Conservation (phyloP, 2,888 invertebrate species). For the Chorisops tibialis region DNA sequence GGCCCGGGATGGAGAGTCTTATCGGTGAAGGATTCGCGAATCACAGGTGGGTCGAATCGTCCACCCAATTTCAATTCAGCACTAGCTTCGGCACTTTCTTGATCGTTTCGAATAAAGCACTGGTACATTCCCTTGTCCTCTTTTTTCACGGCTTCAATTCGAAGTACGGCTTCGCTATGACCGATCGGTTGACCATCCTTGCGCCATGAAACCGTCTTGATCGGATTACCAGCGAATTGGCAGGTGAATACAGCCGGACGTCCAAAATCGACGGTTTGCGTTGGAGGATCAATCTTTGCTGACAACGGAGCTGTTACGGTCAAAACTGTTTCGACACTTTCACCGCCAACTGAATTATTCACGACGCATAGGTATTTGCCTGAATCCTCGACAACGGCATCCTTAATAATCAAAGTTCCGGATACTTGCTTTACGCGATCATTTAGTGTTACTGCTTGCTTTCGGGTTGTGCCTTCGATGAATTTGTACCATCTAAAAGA, state of each 20-base stretch:
- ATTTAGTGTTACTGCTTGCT: conserved; percentile 84
- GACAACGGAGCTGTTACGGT: conserved; percentile 89
- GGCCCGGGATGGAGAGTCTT: conserved; percentile 89
- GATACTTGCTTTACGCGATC: conserved; percentile 90
- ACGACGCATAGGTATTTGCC: conserved; percentile 93
- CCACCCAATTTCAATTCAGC: conserved; percentile 92
- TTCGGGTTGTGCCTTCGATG: conserved; percentile 79
- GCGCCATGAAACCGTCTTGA: conserved; percentile 86
- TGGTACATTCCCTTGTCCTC: conserved; percentile 98
- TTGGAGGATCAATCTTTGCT: conserved; percentile 83
- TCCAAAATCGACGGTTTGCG: conserved; percentile 91
- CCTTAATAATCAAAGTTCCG: conserved; percentile 88
- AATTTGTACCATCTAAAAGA: conserved; percentile 92
- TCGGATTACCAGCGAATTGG: conserved; percentile 84
- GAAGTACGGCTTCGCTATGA: conserved; percentile 74
- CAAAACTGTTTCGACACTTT: conserved; percentile 87
- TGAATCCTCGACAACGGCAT: conserved; percentile 87
- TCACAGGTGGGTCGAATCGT: conserved; percentile 86
- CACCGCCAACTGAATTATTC: conserved; percentile 90
- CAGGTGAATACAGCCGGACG: conserved; percentile 89
- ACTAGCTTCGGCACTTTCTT: conserved; percentile 89
- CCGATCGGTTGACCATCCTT: conserved; percentile 87
- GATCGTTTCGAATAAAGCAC: conserved; percentile 89
- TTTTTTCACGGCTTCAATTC: conserved; percentile 86
- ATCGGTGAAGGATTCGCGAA: conserved; percentile 82